Conservation (phyloP, 1,140 invertebrate genomes). For the Pentalonia nigronervosa region DNA sequence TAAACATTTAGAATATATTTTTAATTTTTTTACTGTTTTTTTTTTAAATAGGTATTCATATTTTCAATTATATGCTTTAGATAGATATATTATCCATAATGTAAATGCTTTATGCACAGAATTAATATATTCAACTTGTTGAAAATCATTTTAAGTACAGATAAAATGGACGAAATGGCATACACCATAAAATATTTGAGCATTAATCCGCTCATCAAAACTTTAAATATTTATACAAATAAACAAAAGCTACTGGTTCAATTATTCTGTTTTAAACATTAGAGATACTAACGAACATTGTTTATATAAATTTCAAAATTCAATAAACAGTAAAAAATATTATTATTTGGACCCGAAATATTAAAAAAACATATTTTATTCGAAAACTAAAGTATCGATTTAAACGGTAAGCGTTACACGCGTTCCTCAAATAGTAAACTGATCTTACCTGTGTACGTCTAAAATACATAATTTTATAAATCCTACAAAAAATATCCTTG, state of each 20-base stretch:
- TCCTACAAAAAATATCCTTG: neutral
- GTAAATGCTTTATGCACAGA: neutral
- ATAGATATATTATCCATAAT: too few species aligned
- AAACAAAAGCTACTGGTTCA: neutral
- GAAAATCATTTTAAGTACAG: neutral
- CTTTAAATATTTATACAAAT: neutral
- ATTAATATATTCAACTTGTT: neutral
- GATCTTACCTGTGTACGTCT: neutral
- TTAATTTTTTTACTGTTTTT: neutral
- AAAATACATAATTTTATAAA: neutral
- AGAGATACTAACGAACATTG: neutral
- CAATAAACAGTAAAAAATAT: neutral
- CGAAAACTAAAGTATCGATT: neutral
- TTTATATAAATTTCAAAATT: neutral
- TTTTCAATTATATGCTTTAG: neutral
- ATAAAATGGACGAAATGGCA: neutral
- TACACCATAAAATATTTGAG: neutral
- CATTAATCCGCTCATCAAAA: neutral
- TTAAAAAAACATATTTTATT: neutral
- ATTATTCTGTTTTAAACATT: neutral
- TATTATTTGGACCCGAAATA: neutral
- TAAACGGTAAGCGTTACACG: neutral
- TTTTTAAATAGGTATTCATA: neutral
- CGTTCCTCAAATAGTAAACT: neutral
- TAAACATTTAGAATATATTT: neutral